phyloP scores from a whole-genome alignment of 2,888 invertebrate genomes.

The Fissipunctia ypsillon region DNA sequence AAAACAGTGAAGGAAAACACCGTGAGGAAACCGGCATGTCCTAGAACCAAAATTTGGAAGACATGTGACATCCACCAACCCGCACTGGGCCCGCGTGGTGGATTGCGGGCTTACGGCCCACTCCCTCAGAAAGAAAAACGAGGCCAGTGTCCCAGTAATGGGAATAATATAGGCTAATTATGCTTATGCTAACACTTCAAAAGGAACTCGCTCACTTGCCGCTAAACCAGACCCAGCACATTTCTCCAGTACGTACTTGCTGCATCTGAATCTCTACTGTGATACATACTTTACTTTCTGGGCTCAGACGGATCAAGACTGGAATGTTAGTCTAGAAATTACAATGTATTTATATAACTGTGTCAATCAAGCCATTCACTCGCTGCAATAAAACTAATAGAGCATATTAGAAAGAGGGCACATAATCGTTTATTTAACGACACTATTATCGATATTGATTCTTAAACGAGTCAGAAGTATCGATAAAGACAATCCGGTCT shows the following conservation, averaged over 20 bases:
- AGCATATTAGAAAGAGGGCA: conserved; percentile 38
- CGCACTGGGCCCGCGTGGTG: too few species aligned
- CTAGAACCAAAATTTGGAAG: too few species aligned
- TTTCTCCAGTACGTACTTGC: conserved; percentile 2
- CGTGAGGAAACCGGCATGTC: too few species aligned
- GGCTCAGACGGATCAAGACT: conserved; percentile 58
- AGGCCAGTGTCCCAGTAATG: too few species aligned
- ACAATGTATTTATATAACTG: conserved; percentile 59
- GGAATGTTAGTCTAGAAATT: conserved; percentile 58
- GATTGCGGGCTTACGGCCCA: too few species aligned
- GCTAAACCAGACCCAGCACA: not conserved
- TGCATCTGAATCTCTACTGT: not conserved
- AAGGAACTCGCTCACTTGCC: conserved; percentile 1
- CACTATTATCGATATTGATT: conserved; percentile 38
- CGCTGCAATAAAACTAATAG: conserved; percentile 54
- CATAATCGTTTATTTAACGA: conserved; percentile 57
- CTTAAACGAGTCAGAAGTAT: conserved; percentile 39
- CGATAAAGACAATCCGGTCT: conserved; percentile 49
- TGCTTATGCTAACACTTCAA: conserved; percentile 11
- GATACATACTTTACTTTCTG: conserved; percentile 45
- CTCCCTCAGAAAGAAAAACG: too few species aligned
- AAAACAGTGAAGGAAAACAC: too few species aligned
- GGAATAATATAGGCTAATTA: too few species aligned
- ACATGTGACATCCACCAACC: too few species aligned
- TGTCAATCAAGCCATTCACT: conserved; percentile 62